Base-by-base conservation (phyloP, 2,113 vertebrate species). In the Eira barbara region DNA sequence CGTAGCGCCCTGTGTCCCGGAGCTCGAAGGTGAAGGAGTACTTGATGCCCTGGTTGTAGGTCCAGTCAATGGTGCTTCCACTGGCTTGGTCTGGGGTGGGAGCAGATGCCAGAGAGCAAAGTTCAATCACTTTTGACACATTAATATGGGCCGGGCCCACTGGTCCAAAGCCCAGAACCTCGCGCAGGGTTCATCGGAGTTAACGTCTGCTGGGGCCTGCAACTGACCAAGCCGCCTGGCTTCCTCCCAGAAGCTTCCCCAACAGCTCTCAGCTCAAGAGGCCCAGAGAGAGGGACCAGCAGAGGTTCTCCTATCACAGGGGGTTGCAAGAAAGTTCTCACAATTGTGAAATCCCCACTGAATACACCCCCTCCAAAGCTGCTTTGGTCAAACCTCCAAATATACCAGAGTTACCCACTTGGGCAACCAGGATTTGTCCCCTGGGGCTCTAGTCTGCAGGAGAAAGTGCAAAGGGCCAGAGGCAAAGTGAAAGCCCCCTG, bases 1-100 rank as follows among this genome's bases (percentile, higher is more conserved):
- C 99, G 0, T 99, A 99, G 6, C 69, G 81, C 11, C 99, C 99
- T 0, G 99, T 99, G 96, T 99, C 99, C 78, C 99, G 98, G 97
- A 99, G 99, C 98, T 99, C 99, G 0, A 99, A 99, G 71, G 99
- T 99, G 98, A 98, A 99, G 45, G 99, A 99, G 85, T 99, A 99
- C 93, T 99, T 99, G 86, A 99, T 99, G 74, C 99, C 99, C 74
- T 99, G 98, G 23, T 98, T 78, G 94, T 99, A 99, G 34, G 99
- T 99, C 99, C 99, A 99, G 99, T 99, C 99, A 0, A 99, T 12
- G 79, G 99, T 99, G 78, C 1, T 42, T 2, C 99, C 99, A 0
- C 99, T 99, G 0, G 99, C 99, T 98, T 98, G 98, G 95, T 99
- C 99, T 99, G 95, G 0, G 45, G 3, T 3, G 34, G 47, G 21